phyloP scores from a whole-genome alignment of 2,797 vertebrate genomes.

The Serranus cabrilla region DNA sequence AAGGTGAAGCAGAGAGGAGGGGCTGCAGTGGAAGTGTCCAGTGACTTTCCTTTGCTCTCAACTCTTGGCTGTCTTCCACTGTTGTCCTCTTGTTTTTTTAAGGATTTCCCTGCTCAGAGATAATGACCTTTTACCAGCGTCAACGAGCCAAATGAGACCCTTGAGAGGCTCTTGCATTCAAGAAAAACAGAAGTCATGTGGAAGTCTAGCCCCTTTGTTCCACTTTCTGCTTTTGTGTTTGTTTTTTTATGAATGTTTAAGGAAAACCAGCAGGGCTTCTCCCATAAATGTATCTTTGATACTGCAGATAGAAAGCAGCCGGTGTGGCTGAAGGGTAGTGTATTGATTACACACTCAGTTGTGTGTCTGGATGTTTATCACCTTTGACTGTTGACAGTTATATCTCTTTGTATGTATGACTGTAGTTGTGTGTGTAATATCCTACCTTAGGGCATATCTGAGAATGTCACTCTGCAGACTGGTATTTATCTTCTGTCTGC shows the following conservation, averaged over 20 bases:
- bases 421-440: constrained; percentile 26
- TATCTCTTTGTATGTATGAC: constrained; percentile 7
- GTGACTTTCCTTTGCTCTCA: constrained; percentile 67
- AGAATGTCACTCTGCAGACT: constrained; percentile 19
- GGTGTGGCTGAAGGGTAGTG: constrained; percentile 28
- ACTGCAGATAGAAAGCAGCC: constrained; percentile 23
- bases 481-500: constrained; percentile 41
- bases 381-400: constrained; percentile 31
- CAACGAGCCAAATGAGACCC: constrained; percentile 76
- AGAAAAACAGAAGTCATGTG: constrained; percentile 67
- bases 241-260: constrained; percentile 36
- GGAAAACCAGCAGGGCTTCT: constrained; percentile 41
- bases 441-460: constrained; percentile 13
- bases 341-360: constrained; percentile 41
- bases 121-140: constrained; percentile 67
- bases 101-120: constrained; percentile 73
- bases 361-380: constrained; percentile 47
- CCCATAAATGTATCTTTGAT: constrained; percentile 45
- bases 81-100: constrained; percentile 79
- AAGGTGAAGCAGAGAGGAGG: constrained; percentile 71
- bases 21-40: constrained; percentile 63
- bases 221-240: constrained; percentile 56
- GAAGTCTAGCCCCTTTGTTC: constrained; percentile 73
- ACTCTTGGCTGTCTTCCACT: constrained; percentile 80
- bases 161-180: constrained; percentile 62